phyloP scores from a whole-genome alignment of 2,113 vertebrate species.

The Erpornis zantholeuca region DNA sequence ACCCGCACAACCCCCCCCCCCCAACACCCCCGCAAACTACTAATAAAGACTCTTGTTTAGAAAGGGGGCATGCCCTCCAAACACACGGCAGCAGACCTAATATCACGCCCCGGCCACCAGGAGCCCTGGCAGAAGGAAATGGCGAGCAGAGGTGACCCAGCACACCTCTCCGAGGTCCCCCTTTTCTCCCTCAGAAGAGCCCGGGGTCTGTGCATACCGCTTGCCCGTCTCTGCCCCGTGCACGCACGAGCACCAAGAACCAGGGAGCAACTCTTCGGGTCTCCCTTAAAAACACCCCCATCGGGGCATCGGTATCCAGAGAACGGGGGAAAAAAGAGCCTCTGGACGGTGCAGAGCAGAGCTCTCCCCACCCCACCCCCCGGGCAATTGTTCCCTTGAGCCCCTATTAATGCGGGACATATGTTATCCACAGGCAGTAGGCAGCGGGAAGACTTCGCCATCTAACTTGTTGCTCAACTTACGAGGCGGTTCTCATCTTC shows the following conservation, averaged over 20 bases:
- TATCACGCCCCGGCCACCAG: background rate
- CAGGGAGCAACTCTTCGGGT: background rate
- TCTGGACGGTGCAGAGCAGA: background rate
- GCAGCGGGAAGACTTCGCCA: constrained; percentile 57
- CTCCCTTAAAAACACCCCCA: background rate
- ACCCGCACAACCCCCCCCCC: fast-evolving
- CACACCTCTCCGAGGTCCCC: background rate
- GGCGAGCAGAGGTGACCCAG: background rate
- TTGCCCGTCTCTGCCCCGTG: background rate
- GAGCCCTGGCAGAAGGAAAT: background rate
- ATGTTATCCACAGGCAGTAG: constrained; percentile 82
- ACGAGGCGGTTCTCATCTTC: constrained; percentile 81
- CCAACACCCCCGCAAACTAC: background rate
- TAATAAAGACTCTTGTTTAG: background rate
- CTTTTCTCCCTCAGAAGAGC: no score
- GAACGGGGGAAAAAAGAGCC: background rate
- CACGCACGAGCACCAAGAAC: background rate
- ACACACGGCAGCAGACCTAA: background rate
- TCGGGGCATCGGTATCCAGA: background rate
- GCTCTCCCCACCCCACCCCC: background rate
- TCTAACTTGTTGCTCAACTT: constrained; percentile 77
- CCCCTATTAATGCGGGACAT: constrained; percentile 78
- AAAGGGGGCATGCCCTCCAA: background rate
- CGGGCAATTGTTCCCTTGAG: constrained; percentile 40
- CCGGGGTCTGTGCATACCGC: background rate